Percentiles rank a stretch among this genome's conserved stretches.
phyloP scores from a whole-genome alignment of 2,888 invertebrate species.

The Lapara coniferarum region DNA sequence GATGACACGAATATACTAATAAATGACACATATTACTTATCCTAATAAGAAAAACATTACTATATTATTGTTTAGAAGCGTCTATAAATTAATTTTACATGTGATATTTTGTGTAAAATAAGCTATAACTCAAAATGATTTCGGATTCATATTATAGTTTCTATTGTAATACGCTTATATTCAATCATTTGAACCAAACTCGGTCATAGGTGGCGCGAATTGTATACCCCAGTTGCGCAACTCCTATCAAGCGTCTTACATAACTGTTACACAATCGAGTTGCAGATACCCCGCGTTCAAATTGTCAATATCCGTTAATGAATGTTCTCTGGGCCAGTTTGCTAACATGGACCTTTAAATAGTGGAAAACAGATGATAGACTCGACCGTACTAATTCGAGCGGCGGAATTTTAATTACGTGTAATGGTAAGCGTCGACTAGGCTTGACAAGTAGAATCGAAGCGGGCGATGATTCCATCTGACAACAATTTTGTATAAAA shows the following conservation, averaged over 20 bases:
- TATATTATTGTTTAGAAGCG: no score
- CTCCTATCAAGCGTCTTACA: constrained; percentile 52
- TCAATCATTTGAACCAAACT: constrained; percentile 33
- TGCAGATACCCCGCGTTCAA: constrained; percentile 52
- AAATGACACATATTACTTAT: no score
- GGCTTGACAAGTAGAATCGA: no score
- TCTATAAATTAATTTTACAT: no score
- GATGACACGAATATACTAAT: no score
- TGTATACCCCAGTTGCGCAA: constrained; percentile 48
- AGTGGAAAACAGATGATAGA: constrained; percentile 31
- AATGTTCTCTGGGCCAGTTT: constrained; percentile 53
- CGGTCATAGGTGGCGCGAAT: constrained; percentile 27
- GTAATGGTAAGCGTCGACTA: not conserved
- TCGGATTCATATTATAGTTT: not conserved
- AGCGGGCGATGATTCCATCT: no score
- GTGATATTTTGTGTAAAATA: no score
- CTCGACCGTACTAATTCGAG: not conserved
- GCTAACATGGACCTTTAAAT: constrained; percentile 47
- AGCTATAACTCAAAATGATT: not conserved
- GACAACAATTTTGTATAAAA: no score
- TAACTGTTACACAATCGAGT: constrained; percentile 62
- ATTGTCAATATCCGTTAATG: constrained; percentile 55
- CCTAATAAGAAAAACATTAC: no score
- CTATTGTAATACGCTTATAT: constrained; percentile 28
- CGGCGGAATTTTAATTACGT: not conserved